Evolutionary conservation across 2,113 vertebrate species (phyloP), one percentile per base, ranked within the genome.

Genomic region (Ancistrus triradiatus): DNA sequence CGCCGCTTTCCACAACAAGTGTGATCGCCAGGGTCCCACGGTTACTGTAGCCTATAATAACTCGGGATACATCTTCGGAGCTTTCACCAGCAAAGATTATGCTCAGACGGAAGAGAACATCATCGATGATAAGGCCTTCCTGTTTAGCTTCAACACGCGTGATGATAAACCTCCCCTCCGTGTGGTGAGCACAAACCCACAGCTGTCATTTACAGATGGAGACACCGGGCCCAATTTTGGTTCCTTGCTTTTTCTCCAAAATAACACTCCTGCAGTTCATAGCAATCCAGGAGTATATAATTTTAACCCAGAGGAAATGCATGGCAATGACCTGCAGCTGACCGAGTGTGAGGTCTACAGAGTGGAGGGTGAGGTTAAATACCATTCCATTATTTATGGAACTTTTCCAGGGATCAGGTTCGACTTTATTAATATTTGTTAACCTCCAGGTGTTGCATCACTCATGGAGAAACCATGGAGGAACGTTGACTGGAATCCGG

Each of bases 271-370:
- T 1, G 17, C 15, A 0, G 56, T 73, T 0, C 0, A 46, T 6
- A 70, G 37, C 47, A n/a, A 0, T 7, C 78, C 80, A 50, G 78
- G 66, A 19, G 19, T 4, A 0, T 19, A 81, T 63, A 61, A 21
- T 8, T 84, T 81, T 27, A 6, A 8, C 55, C 61, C 75, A 27
- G 56, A 8, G 49, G 28, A 76, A 19, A 75, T 85, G 77, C 74
- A 82, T 27, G 83, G 71, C 1, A 52, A 81, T 25, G 22, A 83
- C 55, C 25, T 81, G 24, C 2, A 0, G 3, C 70, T 84, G 57
- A 78, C 48, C 1, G 83, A 86, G 70, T 82, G 75, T 5, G 84
- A 86, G 57, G 83, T 84, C 35, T 84, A 78, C 76, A 75, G 75
- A 60, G 76, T 78, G 66, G 82, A 84, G 69, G 74, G 83, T 86